Percentiles rank a stretch among this genome's conserved stretches.
Evolutionary conservation across 2,113 vertebrate species (phyloP).

Genomic region (Silurus asotus): DNA sequence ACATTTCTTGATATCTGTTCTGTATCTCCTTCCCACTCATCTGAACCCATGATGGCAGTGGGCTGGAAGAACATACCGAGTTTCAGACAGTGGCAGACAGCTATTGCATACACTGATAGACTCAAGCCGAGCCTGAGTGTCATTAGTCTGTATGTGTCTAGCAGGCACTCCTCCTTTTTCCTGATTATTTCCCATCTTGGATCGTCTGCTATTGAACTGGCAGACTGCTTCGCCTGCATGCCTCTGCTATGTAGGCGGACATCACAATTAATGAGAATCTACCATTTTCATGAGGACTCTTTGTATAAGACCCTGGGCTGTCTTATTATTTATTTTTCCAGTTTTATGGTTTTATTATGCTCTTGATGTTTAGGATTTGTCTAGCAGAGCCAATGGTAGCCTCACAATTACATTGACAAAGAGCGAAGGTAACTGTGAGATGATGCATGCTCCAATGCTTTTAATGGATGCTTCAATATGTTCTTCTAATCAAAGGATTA

Average conservation of each 20-base stretch:
- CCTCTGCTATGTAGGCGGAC: conserved; percentile 43
- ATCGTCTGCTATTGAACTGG: conserved; percentile 43
- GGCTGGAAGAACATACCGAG: conserved; percentile 38
- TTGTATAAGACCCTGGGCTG: conserved; percentile 3
- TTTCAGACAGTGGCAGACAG: conserved; percentile 54
- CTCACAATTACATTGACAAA: neutral
- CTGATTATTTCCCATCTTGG: conserved; percentile 34
- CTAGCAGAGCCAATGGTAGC: neutral
- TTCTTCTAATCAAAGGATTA: neutral
- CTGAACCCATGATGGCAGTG: conserved; percentile 43
- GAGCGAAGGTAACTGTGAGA: neutral
- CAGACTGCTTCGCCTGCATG: conserved; percentile 24
- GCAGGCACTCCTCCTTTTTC: conserved; percentile 37
- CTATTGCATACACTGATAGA: conserved; percentile 43
- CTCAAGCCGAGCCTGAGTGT: conserved; percentile 48
- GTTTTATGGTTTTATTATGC: conserved; percentile 14
- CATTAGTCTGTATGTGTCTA: conserved; percentile 53
- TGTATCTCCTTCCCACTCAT: conserved; percentile 53
- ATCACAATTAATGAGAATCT: conserved; percentile 49
- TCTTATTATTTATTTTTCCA: conserved; percentile 31
- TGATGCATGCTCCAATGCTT: neutral
- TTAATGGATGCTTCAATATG: conserved; percentile 15
- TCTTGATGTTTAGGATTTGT: conserved; percentile 6
- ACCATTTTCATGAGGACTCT: conserved; percentile 36
- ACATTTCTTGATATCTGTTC: conserved; percentile 42